Conservation (phyloP, 2,797 vertebrate genomes). For the Crypturellus tataupa region DNA sequence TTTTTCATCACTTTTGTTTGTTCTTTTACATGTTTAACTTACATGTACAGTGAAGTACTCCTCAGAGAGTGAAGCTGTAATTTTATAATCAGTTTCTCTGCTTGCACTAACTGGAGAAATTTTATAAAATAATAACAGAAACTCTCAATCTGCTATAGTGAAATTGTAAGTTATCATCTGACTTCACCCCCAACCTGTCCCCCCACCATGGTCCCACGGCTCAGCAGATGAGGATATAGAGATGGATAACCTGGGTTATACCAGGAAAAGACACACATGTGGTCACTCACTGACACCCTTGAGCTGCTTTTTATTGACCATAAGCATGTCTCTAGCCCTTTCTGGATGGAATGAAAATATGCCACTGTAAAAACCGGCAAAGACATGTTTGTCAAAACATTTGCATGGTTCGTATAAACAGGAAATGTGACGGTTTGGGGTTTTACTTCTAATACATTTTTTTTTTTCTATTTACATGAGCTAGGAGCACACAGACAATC, state of each 20-base stretch:
- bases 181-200: accelerated
- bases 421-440: accelerated
- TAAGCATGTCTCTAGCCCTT: neutral
- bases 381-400: neutral
- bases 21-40: neutral
- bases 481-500: neutral
- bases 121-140: neutral
- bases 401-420: neutral
- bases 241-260: neutral
- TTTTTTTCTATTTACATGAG: neutral
- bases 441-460: neutral
- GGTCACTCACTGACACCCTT: neutral
- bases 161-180: neutral
- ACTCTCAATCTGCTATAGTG: neutral
- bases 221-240: neutral
- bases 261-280: neutral
- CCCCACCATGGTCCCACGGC: accelerated
- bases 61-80: neutral
- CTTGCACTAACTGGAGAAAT: neutral
- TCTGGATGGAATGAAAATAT: neutral
- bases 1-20: neutral
- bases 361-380: accelerated
- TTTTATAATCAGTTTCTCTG: neutral
- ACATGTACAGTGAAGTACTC: neutral
- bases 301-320: neutral